Evolutionary conservation across 2,797 vertebrate species (phyloP).

Genomic region (Cryptoprocta ferox): DNA sequence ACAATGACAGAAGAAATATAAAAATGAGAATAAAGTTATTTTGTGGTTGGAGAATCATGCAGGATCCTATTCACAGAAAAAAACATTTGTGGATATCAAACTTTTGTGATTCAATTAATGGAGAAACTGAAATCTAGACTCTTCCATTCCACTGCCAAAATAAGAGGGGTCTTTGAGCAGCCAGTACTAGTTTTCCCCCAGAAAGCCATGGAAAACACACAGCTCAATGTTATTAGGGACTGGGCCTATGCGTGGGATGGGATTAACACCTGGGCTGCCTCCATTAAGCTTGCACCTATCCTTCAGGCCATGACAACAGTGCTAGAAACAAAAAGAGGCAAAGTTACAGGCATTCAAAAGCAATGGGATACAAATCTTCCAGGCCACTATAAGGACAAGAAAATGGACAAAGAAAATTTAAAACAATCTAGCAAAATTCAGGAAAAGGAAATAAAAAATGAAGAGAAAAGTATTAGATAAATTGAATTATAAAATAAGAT

Average conservation of each 20-base stretch:
- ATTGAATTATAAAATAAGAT: not conserved
- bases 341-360: not conserved
- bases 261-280: accelerated
- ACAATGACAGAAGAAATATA: not conserved
- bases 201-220: not conserved
- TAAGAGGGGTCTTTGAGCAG: not conserved
- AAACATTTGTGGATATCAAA: not conserved
- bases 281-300: not conserved
- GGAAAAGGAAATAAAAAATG: not conserved
- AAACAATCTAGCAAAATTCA: not conserved
- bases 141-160: not conserved
- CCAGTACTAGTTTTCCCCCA: not conserved
- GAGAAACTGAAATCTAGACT: not conserved
- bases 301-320: not conserved
- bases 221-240: not conserved
- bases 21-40: not conserved
- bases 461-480: not conserved
- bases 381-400: not conserved
- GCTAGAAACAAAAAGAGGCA: not conserved
- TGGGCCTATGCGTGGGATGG: not conserved
- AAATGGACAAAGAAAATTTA: not conserved
- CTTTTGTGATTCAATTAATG: not conserved
- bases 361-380: not conserved
- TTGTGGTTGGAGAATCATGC: not conserved
- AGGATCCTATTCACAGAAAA: not conserved